phyloP scores from a whole-genome alignment of 2,797 vertebrate species.

The Scolopax bukidnonensis region DNA sequence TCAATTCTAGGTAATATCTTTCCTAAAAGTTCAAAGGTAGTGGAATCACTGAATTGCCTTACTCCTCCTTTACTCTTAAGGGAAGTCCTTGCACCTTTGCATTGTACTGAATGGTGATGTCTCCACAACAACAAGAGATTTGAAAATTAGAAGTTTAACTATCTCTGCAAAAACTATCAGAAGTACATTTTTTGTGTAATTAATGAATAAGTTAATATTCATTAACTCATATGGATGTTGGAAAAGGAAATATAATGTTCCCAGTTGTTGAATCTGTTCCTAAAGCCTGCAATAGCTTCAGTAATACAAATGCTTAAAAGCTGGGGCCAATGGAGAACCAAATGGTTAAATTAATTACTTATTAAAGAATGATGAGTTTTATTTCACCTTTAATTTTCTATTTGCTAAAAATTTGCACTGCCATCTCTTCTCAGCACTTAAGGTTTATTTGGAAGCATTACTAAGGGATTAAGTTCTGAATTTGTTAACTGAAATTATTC shows the following conservation, averaged over 20 bases:
- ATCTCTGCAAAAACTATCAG: not conserved
- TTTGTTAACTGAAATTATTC: slow-evolving; percentile 11
- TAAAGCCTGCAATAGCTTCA: not conserved
- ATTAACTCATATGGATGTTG: not conserved
- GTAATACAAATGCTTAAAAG: not conserved
- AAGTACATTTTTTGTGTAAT: not conserved
- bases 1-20: not conserved
- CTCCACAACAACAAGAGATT: not conserved
- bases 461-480: not conserved
- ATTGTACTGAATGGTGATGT: not conserved
- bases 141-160: not conserved
- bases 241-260: not conserved
- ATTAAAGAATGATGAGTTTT: not conserved
- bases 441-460: not conserved
- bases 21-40: not conserved
- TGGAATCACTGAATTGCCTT: not conserved
- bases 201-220: not conserved
- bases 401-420: not conserved
- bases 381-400: not conserved
- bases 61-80: not conserved
- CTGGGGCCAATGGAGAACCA: not conserved
- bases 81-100: not conserved
- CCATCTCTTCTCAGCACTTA: not conserved
- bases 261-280: not conserved
- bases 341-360: not conserved